Evolutionary conservation across 1,140 invertebrate genomes (phyloP).

Genomic region (Drosophila malerkotliana): DNA sequence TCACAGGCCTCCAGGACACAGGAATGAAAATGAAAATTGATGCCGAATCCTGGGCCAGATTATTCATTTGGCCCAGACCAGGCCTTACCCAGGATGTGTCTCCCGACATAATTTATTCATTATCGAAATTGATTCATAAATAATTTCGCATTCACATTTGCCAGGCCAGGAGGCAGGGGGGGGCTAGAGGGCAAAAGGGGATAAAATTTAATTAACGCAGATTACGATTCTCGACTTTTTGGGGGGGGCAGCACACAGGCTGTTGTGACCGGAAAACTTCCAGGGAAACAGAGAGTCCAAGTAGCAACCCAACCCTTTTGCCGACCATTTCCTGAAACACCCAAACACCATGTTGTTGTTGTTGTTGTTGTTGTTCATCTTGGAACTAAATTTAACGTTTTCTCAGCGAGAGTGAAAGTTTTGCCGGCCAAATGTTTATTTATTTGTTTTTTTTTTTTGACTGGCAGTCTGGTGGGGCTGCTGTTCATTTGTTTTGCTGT

Average conservation of each 20-base stretch:
- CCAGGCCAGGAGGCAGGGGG: not conserved
- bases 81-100: constrained; percentile 4
- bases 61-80: constrained; percentile 48
- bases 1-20: not conserved
- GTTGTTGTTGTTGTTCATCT: constrained; percentile 28
- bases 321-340: not conserved
- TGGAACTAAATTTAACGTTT: constrained; percentile 51
- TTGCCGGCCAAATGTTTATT: constrained; percentile 41
- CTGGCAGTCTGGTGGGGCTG: constrained; percentile 1
- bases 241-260: not conserved
- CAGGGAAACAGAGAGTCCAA: not conserved
- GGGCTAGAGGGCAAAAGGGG: not conserved
- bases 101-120: constrained; percentile 67
- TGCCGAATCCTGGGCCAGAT: constrained; percentile 39
- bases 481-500: constrained; percentile 40
- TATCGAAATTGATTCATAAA: constrained; percentile 76
- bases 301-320: constrained; percentile 21
- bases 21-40: constrained; percentile 48
- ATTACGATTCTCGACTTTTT: constrained; percentile 58
- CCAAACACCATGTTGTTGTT: not conserved
- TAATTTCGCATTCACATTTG: constrained; percentile 58
- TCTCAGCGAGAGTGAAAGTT: constrained; percentile 67
- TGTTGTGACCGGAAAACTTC: constrained; percentile 45
- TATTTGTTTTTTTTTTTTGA: constrained; percentile 14
- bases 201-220: constrained; percentile 65